Percentiles rank a stretch among this genome's conserved stretches.
Conservation (phyloP, 1,140 invertebrate species). For the Tetragonula clypearis region DNA sequence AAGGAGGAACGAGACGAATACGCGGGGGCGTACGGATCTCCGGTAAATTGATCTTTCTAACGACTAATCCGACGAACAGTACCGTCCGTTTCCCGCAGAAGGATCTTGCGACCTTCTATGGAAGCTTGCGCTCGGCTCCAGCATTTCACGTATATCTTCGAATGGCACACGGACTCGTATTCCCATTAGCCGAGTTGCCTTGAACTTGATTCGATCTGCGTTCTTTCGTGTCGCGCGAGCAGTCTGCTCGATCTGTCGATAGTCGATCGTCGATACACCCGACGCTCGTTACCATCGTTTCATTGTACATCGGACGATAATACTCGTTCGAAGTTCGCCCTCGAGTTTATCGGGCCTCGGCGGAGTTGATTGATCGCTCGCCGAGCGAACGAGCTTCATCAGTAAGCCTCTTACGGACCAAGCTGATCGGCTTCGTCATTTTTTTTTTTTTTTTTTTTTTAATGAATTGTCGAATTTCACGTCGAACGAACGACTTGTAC, state of each 20-base stretch:
- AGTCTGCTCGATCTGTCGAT: background rate
- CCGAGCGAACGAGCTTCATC: background rate
- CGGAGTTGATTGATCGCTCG: background rate
- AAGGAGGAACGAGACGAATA: slow-evolving; percentile 9
- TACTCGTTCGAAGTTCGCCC: background rate
- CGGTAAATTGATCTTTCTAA: slow-evolving; percentile 57
- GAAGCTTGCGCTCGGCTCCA: slow-evolving; percentile 65
- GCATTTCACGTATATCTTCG: slow-evolving; percentile 64
- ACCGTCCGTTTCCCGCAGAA: slow-evolving; percentile 54
- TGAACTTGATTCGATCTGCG: slow-evolving; percentile 69
- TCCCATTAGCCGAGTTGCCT: slow-evolving; percentile 68
- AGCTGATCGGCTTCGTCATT: background rate
- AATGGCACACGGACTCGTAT: slow-evolving; percentile 56
- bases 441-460: background rate
- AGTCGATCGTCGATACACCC: background rate
- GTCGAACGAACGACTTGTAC: background rate
- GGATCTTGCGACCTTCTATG: slow-evolving; percentile 62
- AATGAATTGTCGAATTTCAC: background rate
- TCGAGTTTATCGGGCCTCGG: background rate
- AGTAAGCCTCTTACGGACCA: background rate
- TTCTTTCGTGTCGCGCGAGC: slow-evolving; percentile 12
- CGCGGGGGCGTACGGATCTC: slow-evolving; percentile 42
- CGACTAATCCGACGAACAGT: slow-evolving; percentile 53
- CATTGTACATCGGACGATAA: slow-evolving; percentile 25
- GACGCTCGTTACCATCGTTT: background rate